Evolutionary conservation across 2,888 invertebrate genomes (phyloP), one percentile per base, ranked within the genome.

Genomic region (Boloria euphrosyne): DNA sequence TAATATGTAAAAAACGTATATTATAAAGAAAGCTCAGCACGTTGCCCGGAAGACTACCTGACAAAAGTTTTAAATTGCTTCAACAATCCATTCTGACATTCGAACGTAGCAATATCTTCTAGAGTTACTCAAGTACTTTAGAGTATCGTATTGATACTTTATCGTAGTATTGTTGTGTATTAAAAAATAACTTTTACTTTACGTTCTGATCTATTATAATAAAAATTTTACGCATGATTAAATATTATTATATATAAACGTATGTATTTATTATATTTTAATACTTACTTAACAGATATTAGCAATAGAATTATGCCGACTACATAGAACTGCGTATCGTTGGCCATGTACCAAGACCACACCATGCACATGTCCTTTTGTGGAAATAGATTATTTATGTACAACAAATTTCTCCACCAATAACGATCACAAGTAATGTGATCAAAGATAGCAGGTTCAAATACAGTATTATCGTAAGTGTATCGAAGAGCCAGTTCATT

Each of bases 351-450:
- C 96, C 96, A 96, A 55, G 95, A 95, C 96, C 96, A 96, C 66
- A 95, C 93, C 95, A 96, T 95, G 81, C 96, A 96, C 93, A 96
- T 95, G 79, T 96, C 96, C 27, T 92, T 90, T 79, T 95, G 94
- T 0, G 96, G 95, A 81, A 93, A 97, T 80, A 96, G 93, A 78
- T 96, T 97, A 84, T 97, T 96, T 77, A 97, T 95, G 81, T 96
- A 97, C 16, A 97, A 89, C n/a, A 95, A 93, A 78, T 97, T 97
- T 67, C 96, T 92, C 97, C 97, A 97, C 97, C 97, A 97, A 82
- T 93, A 96, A 71, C 93, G 93, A 61, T 94, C 94, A 80, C 97
- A 97, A n/a, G 94, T 96, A 58, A 94, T 84, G 74, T 96, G 94
- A 80, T 96, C 95, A 65, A 93, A 92, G 18, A 95, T 93, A 0